A percentile compares a stretch with the other conserved stretches of the same genome.
phyloP scores from a whole-genome alignment of 2,888 invertebrate species.

The Drosophila sordidapex region DNA sequence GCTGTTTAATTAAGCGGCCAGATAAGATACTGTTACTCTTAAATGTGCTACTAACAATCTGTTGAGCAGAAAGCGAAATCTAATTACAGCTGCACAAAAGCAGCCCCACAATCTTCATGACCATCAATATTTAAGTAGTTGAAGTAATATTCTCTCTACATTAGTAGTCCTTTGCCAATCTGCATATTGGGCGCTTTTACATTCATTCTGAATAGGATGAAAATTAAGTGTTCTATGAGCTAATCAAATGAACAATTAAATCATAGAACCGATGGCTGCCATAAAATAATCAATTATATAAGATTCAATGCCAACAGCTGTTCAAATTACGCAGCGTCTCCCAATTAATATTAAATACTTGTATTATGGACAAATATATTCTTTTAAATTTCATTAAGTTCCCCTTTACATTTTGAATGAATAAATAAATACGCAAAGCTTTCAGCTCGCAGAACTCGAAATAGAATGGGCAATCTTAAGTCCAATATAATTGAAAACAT shows the following conservation, averaged over 20 bases:
- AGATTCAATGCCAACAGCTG: neutral
- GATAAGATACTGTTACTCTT: constrained; percentile 69
- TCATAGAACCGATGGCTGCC: too few species aligned
- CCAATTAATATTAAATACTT: neutral
- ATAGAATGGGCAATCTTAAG: neutral
- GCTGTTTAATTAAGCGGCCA: constrained; percentile 72
- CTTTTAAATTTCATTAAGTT: neutral
- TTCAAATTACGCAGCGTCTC: neutral
- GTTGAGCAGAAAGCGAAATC: constrained; percentile 63
- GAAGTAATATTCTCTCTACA: constrained; percentile 11
- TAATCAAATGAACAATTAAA: constrained; percentile 1
- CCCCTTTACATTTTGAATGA: neutral
- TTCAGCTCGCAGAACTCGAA: neutral
- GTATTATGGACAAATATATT: neutral
- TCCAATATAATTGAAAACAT: neutral
- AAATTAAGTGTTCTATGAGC: constrained; percentile 7
- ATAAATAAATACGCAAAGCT: neutral
- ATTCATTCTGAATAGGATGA: neutral
- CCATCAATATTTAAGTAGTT: constrained; percentile 63
- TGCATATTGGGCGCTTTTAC: neutral
- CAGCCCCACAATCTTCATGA: constrained; percentile 27
- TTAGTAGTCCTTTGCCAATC: neutral
- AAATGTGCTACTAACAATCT: constrained; percentile 64
- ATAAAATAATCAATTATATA: neutral
- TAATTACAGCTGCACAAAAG: constrained; percentile 61